phyloP scores from a whole-genome alignment of 2,888 invertebrate genomes.

The Zonitis immaculata region DNA sequence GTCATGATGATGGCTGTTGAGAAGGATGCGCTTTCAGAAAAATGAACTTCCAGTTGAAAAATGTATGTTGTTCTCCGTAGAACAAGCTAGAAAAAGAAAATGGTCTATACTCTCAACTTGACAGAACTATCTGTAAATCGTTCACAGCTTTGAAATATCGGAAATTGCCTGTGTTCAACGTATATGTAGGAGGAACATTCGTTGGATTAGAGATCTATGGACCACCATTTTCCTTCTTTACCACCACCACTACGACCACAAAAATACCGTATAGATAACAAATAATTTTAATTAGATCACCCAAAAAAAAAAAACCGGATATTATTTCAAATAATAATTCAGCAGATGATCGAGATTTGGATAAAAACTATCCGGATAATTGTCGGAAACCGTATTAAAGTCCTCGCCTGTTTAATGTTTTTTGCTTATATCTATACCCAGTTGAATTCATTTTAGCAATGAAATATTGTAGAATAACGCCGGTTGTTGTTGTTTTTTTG shows the following conservation, averaged over 20 bases:
- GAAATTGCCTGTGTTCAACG: background rate
- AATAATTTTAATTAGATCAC: background rate
- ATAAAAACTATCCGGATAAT: too few species aligned
- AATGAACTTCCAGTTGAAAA: background rate
- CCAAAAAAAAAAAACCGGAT: too few species aligned
- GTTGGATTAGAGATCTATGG: background rate
- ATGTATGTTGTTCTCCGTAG: background rate
- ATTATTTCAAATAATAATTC: too few species aligned
- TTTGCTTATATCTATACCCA: background rate
- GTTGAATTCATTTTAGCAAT: background rate
- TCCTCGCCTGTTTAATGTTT: constrained; percentile 2
- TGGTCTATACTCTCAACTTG: constrained; percentile 1
- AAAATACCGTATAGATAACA: background rate
- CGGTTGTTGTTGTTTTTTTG: too few species aligned
- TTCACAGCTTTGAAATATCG: background rate
- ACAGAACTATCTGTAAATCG: constrained; percentile 2
- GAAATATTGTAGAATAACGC: background rate
- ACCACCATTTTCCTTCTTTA: background rate
- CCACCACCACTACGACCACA: background rate
- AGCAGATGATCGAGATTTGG: too few species aligned
- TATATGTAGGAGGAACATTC: background rate
- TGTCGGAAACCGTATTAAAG: background rate
- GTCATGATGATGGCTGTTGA: too few species aligned
- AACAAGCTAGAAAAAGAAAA: background rate
- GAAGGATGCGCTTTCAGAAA: background rate